These are phyloP conservation scores for Gnatocerus cornutus DNA, from an alignment of 2,888 invertebrate genomes.

Conservation along the genomic window DNA sequence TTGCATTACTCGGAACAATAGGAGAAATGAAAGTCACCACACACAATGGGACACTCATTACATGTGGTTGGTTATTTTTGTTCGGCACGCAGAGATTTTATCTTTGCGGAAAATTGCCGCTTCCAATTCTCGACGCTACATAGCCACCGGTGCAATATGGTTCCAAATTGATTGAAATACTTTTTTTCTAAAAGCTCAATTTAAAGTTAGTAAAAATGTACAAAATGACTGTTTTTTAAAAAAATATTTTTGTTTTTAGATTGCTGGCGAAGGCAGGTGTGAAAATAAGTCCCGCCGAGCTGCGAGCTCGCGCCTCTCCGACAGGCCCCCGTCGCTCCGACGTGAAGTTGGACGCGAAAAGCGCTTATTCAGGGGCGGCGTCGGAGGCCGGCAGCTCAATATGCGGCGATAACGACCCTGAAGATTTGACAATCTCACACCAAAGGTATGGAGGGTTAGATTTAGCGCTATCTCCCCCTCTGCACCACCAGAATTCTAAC, in stretches of 20 bases:
- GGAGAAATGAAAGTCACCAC: not conserved
- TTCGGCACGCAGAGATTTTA: not conserved
- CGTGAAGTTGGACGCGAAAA: constrained; percentile 85
- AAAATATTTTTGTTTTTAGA: no score
- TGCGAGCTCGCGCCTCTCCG: constrained; percentile 88
- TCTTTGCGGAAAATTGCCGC: not conserved
- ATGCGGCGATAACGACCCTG: constrained; percentile 87
- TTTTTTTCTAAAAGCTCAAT: no score
- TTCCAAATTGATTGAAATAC: no score
- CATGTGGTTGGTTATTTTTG: not conserved
- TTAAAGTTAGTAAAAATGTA: no score
- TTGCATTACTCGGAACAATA: constrained; percentile 7
- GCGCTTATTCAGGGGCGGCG: constrained; percentile 77
- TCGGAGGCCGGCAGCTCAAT: constrained; percentile 82
- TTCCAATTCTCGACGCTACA: no score
- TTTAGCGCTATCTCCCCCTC: constrained; percentile 73
- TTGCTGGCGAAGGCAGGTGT: constrained; percentile 91
- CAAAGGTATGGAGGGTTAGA: constrained; percentile 70
- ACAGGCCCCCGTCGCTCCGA: constrained; percentile 87
- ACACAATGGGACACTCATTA: constrained; percentile 8
- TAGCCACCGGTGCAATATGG: no score
- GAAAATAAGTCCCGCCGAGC: constrained; percentile 88
- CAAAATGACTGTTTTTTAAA: no score
- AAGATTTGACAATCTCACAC: constrained; percentile 84
- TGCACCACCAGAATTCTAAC: constrained; percentile 64